A percentile compares a stretch with the other conserved stretches of the same genome.
Conservation (phyloP, 2,888 invertebrate genomes). For the Dendrolimus houi region DNA sequence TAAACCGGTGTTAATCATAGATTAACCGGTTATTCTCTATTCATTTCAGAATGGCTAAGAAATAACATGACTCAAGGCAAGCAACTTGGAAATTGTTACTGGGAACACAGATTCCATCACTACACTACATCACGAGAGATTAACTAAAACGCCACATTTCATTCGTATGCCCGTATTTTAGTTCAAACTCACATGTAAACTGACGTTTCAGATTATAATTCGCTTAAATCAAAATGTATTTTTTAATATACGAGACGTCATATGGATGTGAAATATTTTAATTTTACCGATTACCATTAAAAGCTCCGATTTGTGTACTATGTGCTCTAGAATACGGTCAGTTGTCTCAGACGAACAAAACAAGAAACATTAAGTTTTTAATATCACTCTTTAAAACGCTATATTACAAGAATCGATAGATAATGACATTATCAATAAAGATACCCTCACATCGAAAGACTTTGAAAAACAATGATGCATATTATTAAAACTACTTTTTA, state of each 20-base stretch:
- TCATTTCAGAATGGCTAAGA: slow-evolving; percentile 38
- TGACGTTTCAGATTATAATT: too few species aligned
- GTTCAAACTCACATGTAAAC: slow-evolving; percentile 9
- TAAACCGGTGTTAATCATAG: slow-evolving; percentile 35
- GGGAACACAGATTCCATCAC: slow-evolving; percentile 29
- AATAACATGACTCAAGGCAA: slow-evolving; percentile 46
- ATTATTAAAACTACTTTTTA: slow-evolving; percentile 2
- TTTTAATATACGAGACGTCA: too few species aligned
- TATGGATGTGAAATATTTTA: too few species aligned
- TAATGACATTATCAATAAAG: slow-evolving; percentile 52
- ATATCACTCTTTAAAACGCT: slow-evolving; percentile 57
- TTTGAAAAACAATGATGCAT: slow-evolving; percentile 35
- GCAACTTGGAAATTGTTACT: slow-evolving; percentile 37
- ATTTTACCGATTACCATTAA: too few species aligned
- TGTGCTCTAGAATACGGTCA: too few species aligned
- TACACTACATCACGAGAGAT: slow-evolving; percentile 24
- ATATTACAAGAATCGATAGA: slow-evolving; percentile 55
- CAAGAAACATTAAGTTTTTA: slow-evolving; percentile 11
- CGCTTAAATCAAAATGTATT: too few species aligned
- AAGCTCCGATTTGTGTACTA: too few species aligned
- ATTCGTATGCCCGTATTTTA: not conserved
- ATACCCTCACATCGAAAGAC: slow-evolving; percentile 53
- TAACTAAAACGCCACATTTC: slow-evolving; percentile 5
- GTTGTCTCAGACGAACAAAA: too few species aligned
- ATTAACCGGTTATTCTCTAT: slow-evolving; percentile 24